These are phyloP conservation scores for Halictus quadricinctus DNA, from an alignment of 2,888 invertebrate species.

Conservation along the genomic window DNA sequence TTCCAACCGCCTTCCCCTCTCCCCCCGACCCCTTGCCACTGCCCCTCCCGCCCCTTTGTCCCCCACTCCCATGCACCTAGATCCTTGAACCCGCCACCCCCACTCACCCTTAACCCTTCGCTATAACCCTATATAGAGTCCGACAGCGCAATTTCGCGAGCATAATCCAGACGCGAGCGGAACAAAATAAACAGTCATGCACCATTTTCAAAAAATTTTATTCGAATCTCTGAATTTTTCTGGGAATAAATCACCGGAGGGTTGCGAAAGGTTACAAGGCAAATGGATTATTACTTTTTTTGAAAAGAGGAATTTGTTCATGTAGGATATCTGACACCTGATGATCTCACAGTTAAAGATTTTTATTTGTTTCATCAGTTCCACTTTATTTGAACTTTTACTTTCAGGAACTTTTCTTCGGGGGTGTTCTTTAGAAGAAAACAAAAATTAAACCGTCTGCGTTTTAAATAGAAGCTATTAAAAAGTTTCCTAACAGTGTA, in stretches of 20 bases:
- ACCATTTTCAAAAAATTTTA: background rate
- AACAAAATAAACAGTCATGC: background rate
- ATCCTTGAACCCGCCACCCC: background rate
- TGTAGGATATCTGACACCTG: too few relatives aligned
- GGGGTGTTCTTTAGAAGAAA: background rate
- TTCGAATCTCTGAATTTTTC: background rate
- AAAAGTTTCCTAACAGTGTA: background rate
- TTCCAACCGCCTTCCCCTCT: background rate
- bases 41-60: background rate
- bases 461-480: background rate
- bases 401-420: background rate
- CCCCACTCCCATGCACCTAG: background rate
- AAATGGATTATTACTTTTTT: background rate
- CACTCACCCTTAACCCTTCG: background rate
- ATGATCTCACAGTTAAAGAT: background rate
- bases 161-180: background rate
- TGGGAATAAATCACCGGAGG: background rate
- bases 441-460: background rate
- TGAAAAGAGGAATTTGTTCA: background rate
- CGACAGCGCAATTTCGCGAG: constrained; percentile 3
- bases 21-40: background rate
- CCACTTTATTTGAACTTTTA: background rate
- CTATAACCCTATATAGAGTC: background rate
- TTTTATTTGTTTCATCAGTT: background rate
- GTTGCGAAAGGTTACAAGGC: background rate